Evolutionary conservation across 1,140 invertebrate genomes (phyloP).

Genomic region (Hyposmocoma kahamanoa): DNA sequence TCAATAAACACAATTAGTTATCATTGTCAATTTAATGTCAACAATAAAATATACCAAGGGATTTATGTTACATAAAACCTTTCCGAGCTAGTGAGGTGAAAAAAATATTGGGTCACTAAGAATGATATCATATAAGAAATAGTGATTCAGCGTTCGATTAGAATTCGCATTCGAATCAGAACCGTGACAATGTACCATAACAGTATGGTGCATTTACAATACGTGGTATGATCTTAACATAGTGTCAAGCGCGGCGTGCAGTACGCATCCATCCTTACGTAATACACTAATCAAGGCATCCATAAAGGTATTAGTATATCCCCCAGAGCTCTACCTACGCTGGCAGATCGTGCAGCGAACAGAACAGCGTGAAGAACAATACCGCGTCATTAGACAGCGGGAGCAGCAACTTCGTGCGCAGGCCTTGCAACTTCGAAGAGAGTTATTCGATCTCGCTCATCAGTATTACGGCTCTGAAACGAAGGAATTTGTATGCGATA

Average conservation of each 20-base stretch:
- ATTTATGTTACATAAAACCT: too few relatives aligned
- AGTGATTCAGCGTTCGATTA: too few relatives aligned
- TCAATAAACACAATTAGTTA: too few relatives aligned
- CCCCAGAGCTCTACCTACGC: slow-evolving; percentile 76
- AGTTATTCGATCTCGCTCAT: slow-evolving; percentile 66
- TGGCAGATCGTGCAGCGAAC: slow-evolving; percentile 77
- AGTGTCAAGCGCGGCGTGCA: too few relatives aligned
- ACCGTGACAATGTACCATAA: too few relatives aligned
- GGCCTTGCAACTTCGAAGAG: slow-evolving; percentile 67
- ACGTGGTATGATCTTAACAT: background rate
- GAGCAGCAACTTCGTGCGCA: slow-evolving; percentile 76
- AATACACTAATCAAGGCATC: background rate
- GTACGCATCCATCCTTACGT: background rate
- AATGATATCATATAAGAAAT: too few relatives aligned
- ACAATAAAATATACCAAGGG: too few relatives aligned
- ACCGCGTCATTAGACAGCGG: slow-evolving; percentile 72
- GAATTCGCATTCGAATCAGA: too few relatives aligned
- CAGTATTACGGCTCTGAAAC: slow-evolving; percentile 38
- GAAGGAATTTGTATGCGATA: background rate
- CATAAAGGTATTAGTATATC: background rate
- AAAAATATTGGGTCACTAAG: too few relatives aligned
- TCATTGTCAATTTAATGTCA: too few relatives aligned
- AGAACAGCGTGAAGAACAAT: slow-evolving; percentile 71
- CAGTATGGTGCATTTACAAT: too few relatives aligned
- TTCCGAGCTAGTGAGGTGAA: too few relatives aligned